Evolutionary conservation across 2,888 invertebrate species (phyloP).

Genomic region (Cacoxenus indagator): DNA sequence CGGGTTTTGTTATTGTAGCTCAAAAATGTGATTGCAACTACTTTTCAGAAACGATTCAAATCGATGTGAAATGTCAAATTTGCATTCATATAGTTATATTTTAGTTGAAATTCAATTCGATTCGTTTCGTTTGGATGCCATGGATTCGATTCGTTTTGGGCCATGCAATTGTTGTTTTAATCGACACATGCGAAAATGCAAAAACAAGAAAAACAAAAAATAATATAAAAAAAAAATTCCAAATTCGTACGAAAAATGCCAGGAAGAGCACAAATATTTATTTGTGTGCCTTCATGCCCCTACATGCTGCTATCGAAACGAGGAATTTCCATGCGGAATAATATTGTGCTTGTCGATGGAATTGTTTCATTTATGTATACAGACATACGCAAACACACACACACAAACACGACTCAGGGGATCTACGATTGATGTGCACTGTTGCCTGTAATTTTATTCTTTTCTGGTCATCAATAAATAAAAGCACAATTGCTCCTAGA

Average conservation of each 20-base stretch:
- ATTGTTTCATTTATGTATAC: not conserved
- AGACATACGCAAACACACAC: not conserved
- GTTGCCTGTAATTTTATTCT: not conserved
- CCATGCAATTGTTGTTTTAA: not conserved
- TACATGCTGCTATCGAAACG: not conserved
- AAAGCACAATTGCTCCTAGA: not conserved
- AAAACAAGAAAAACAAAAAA: not conserved
- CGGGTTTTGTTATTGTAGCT: not conserved
- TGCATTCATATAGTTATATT: not conserved
- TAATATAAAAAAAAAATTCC: too few relatives aligned
- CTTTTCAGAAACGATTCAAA: not conserved
- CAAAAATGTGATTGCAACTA: not conserved
- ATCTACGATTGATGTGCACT: too few relatives aligned
- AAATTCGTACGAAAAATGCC: too few relatives aligned
- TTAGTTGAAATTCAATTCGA: not conserved
- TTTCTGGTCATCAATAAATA: not conserved
- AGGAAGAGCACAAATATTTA: slow-evolving; percentile 1
- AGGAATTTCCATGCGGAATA: slow-evolving; percentile 6
- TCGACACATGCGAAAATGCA: slow-evolving; percentile 1
- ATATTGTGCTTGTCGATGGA: slow-evolving; percentile 17
- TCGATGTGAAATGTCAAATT: not conserved
- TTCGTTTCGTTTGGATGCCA: not conserved
- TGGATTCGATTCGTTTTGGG: not conserved
- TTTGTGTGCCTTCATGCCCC: slow-evolving; percentile 1
- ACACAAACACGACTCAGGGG: too few relatives aligned